Evolutionary conservation across 2,113 vertebrate species (phyloP).

Genomic region (Neogobius melanostomus): DNA sequence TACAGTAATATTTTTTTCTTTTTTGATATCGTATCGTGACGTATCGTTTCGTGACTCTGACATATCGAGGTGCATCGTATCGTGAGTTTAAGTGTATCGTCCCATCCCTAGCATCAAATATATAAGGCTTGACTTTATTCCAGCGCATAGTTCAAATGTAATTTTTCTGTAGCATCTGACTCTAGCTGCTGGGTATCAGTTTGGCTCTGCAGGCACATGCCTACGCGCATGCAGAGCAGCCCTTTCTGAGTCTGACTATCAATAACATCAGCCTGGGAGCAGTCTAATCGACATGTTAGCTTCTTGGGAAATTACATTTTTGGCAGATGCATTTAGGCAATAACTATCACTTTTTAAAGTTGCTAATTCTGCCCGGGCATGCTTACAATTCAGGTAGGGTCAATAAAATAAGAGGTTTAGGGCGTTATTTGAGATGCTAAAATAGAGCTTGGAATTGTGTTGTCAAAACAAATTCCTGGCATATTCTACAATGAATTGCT

Average conservation of each 20-base stretch:
- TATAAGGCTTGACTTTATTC: slow-evolving; percentile 1
- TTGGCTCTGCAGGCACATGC: not conserved
- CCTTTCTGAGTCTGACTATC: not conserved
- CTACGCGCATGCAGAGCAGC: not conserved
- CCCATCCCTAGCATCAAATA: too few species aligned
- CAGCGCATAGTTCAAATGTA: not conserved
- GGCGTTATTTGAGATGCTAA: too few species aligned
- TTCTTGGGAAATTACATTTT: not conserved
- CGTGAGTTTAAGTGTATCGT: too few species aligned
- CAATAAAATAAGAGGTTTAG: too few species aligned
- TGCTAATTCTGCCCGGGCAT: not conserved
- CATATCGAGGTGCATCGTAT: too few species aligned
- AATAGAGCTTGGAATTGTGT: too few species aligned
- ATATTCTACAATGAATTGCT: too few species aligned
- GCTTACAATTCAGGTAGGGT: not conserved
- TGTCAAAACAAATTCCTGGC: too few species aligned
- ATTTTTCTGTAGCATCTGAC: slow-evolving; percentile 13
- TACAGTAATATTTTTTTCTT: too few species aligned
- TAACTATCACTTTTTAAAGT: not conserved
- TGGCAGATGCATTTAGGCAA: not conserved
- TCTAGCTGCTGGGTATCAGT: not conserved
- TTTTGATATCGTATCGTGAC: too few species aligned
- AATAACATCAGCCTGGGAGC: not conserved
- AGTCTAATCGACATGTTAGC: not conserved
- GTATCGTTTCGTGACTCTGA: too few species aligned